Percentiles rank a stretch among this genome's conserved stretches.
Evolutionary conservation across 2,113 vertebrate species (phyloP).

Genomic region (Gopherus flavomarginatus): DNA sequence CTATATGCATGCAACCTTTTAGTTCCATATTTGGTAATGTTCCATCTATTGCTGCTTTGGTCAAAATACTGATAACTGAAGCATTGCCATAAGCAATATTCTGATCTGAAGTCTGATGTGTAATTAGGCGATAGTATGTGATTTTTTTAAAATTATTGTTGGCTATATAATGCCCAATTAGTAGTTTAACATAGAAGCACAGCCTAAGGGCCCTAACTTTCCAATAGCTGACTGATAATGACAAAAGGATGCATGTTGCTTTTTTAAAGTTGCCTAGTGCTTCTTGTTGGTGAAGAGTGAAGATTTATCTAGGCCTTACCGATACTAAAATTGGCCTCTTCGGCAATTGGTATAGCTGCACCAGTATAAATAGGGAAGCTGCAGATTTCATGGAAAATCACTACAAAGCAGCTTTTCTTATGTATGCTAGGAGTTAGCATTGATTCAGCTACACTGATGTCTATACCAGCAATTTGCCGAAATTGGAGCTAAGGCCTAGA

Average conservation of each 20-base stretch:
- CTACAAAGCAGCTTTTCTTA: not conserved
- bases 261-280: constrained; percentile 18
- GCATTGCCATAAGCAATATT: constrained; percentile 15
- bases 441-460: not conserved
- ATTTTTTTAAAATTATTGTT: constrained; percentile 41
- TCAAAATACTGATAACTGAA: constrained; percentile 49
- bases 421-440: not conserved
- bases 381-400: not conserved
- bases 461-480: not conserved
- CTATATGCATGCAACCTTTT: not conserved
- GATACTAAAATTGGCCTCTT: not conserved
- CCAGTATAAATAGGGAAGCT: not conserved
- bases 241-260: not conserved
- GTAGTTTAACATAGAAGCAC: not conserved
- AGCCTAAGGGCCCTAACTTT: constrained; percentile 29
- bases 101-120: constrained; percentile 36
- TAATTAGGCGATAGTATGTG: constrained; percentile 30
- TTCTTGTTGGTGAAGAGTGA: not conserved
- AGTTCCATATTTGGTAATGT: not conserved
- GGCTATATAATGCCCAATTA: not conserved
- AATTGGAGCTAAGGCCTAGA: not conserved
- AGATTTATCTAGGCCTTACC: not conserved
- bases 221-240: not conserved
- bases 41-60: constrained; percentile 56
- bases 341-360: not conserved